Conservation (phyloP, 2,888 invertebrate species). For the Arctia plantaginis region DNA sequence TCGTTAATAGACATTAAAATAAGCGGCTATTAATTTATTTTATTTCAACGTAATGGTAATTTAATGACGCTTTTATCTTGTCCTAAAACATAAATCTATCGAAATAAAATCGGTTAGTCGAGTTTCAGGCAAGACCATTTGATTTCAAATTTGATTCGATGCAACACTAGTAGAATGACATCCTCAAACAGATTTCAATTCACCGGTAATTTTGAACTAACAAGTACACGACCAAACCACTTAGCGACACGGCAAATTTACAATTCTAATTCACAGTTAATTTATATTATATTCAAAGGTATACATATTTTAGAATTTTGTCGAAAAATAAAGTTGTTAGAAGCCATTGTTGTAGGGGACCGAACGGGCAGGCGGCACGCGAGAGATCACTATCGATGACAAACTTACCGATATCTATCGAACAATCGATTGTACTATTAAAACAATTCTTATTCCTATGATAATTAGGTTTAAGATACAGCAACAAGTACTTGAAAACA, state of each 20-base stretch:
- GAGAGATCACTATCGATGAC: conserved; percentile 77
- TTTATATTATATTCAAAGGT: conserved; percentile 70
- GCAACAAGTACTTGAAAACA: conserved; percentile 22
- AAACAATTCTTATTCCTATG: conserved; percentile 56
- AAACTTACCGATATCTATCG: conserved; percentile 64
- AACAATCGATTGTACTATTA: conserved; percentile 50
- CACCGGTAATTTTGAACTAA: conserved; percentile 49
- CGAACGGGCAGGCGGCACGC: conserved; percentile 70
- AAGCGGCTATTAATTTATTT: conserved; percentile 42
- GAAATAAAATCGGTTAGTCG: conserved; percentile 5
- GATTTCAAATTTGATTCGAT: background rate
- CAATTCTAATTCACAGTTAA: conserved; percentile 76
- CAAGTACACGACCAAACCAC: conserved; percentile 57
- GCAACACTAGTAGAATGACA: conserved; percentile 10
- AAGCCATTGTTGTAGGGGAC: conserved; percentile 63
- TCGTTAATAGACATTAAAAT: conserved; percentile 54
- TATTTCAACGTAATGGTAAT: conserved; percentile 33
- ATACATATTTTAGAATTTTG: conserved; percentile 68
- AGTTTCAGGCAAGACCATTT: background rate
- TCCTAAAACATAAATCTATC: conserved; percentile 21
- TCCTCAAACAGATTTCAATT: conserved; percentile 48
- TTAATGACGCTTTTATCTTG: conserved; percentile 22
- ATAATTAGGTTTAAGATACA: conserved; percentile 15
- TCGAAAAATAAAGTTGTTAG: conserved; percentile 82
- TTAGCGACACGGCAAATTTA: conserved; percentile 70